Evolutionary conservation across 1,140 invertebrate genomes (phyloP).

Genomic region (Cotesia vestalis): DNA sequence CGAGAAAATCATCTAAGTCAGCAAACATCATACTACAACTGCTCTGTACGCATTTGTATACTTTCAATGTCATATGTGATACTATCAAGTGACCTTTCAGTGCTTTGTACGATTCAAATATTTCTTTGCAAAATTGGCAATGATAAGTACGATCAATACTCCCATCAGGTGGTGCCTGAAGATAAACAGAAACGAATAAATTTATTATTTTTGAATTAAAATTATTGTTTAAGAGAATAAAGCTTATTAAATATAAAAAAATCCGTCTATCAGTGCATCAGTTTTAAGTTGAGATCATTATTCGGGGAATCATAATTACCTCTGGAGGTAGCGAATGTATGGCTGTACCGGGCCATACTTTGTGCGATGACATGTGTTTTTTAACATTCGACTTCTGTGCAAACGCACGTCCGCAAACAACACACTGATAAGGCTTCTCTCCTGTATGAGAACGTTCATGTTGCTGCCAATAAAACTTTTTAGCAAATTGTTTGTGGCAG

Average conservation of each 20-base stretch:
- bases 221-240: background rate
- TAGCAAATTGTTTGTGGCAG: constrained; percentile 68
- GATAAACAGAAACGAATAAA: constrained; percentile 7
- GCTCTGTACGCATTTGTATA: constrained; percentile 75
- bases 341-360: constrained; percentile 66
- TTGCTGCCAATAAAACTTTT: constrained; percentile 68
- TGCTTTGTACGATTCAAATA: constrained; percentile 63
- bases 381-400: constrained; percentile 75
- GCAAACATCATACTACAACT: constrained; percentile 71
- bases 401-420: constrained; percentile 71
- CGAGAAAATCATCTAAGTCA: constrained; percentile 72
- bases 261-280: no score
- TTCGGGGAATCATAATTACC: constrained; percentile 40
- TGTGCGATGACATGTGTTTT: constrained; percentile 76
- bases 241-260: no score
- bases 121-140: constrained; percentile 64
- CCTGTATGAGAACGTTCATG: constrained; percentile 71
- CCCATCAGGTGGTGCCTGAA: constrained; percentile 57
- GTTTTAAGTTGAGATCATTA: no score
- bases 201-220: constrained; percentile 33
- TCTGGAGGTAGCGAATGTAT: constrained; percentile 62
- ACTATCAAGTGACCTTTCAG: constrained; percentile 60
- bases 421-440: constrained; percentile 72
- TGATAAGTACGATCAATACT: constrained; percentile 62
- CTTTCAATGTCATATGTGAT: constrained; percentile 65